phyloP scores from a whole-genome alignment of 2,113 vertebrate genomes.

The Poecile atricapillus region DNA sequence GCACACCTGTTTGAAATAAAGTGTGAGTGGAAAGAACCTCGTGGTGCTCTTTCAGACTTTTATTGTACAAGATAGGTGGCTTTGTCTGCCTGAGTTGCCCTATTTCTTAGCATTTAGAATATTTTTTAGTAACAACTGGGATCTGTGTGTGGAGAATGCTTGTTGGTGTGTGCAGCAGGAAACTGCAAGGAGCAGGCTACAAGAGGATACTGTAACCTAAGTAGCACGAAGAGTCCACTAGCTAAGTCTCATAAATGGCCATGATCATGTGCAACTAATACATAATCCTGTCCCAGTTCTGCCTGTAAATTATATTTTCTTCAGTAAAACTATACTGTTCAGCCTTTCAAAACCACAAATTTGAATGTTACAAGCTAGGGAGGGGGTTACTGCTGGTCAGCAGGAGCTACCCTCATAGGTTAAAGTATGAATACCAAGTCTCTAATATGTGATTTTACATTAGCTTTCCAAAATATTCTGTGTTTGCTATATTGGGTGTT shows the following conservation, averaged over 20 bases:
- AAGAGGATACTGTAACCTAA: neutral
- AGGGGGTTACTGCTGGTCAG: neutral
- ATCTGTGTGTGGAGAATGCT: neutral
- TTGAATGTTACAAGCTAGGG: neutral
- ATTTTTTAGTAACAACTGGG: neutral
- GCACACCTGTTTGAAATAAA: slow-evolving; percentile 52
- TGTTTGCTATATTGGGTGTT: neutral
- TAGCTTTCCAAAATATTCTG: neutral
- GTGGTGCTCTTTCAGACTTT: neutral
- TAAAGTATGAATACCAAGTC: neutral
- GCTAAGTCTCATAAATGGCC: neutral
- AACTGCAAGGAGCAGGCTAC: neutral
- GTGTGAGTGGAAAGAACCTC: slow-evolving; percentile 28
- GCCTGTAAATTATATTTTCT: neutral
- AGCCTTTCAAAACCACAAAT: neutral
- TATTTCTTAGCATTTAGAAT: neutral
- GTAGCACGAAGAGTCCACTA: neutral
- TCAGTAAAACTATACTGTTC: neutral
- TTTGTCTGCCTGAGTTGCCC: neutral
- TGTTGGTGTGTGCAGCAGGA: neutral
- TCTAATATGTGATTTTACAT: neutral
- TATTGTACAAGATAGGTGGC: neutral
- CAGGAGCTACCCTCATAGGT: neutral
- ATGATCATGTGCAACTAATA: neutral
- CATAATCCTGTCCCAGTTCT: neutral